phyloP scores from a whole-genome alignment of 2,888 invertebrate genomes.

The Magallana nippona region DNA sequence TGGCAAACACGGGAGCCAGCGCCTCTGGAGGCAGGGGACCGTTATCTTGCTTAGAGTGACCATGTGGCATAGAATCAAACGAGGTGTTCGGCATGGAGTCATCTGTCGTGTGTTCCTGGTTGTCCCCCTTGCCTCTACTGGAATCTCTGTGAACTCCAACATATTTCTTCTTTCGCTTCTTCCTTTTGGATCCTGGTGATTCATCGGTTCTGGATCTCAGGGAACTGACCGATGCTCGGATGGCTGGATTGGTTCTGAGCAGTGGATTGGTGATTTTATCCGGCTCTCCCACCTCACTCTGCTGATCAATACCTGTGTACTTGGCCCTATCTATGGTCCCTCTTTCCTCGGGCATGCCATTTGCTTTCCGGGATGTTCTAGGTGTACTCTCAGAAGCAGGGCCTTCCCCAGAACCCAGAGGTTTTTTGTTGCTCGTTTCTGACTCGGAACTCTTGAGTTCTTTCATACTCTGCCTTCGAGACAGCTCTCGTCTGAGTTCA shows the following conservation, averaged over 20 bases:
- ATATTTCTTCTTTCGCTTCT: conserved; percentile 60
- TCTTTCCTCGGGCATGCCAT: conserved; percentile 45
- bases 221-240: conserved; percentile 55
- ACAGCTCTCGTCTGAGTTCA: conserved; percentile 57
- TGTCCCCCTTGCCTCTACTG: conserved; percentile 35
- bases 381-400: conserved; percentile 29
- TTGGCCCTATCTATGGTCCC: conserved; percentile 44
- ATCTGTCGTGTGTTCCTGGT: conserved; percentile 38
- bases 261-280: conserved; percentile 53
- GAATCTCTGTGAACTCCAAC: conserved; percentile 51
- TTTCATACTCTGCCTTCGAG: conserved; percentile 58
- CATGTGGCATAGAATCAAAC: conserved; percentile 36
- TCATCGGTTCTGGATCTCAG: conserved; percentile 57
- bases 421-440: background rate
- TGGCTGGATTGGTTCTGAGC: conserved; percentile 51
- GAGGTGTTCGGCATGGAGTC: conserved; percentile 35
- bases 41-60: conserved; percentile 33
- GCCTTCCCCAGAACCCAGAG: conserved; percentile 7
- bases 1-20: conserved; percentile 70
- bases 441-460: conserved; percentile 39
- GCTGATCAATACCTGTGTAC: conserved; percentile 52
- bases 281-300: conserved; percentile 52
- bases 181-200: conserved; percentile 63
- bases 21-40: conserved; percentile 67
- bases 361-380: conserved; percentile 43